phyloP scores from a whole-genome alignment of 92 coral and sea anemone genomes.

The Phymanthus crucifer region DNA sequence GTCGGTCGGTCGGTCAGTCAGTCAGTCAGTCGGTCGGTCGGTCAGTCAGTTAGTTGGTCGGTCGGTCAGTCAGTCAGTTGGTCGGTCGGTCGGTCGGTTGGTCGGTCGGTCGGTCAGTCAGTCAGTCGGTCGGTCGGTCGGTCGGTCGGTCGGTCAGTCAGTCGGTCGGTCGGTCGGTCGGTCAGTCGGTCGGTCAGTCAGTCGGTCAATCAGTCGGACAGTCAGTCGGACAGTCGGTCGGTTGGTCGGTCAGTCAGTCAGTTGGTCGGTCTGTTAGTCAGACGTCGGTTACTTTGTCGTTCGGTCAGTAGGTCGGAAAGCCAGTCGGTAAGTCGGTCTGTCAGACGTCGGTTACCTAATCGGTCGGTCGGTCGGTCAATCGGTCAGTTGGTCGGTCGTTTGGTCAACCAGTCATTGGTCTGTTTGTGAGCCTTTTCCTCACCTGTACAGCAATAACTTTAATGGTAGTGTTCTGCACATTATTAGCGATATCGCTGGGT shows the following conservation, averaged over 20 bases:
- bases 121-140: background rate
- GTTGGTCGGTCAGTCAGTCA: too few species aligned
- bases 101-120: too few species aligned
- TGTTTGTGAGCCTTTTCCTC: conserved; percentile 8
- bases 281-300: background rate
- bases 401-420: too few species aligned
- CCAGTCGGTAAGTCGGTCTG: too few species aligned
- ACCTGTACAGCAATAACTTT: conserved; percentile 65
- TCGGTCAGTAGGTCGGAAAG: background rate
- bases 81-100: background rate
- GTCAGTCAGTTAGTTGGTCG: background rate
- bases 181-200: background rate
- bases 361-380: too few species aligned
- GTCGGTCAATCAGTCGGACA: too few species aligned
- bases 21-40: background rate
- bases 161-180: too few species aligned
- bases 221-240: too few species aligned
- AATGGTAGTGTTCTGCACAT: conserved; percentile 61
- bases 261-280: background rate
- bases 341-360: too few species aligned
- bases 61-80: too few species aligned
- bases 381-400: background rate
- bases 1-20: too few species aligned
- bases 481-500: conserved; percentile 65
- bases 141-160: background rate